Evolutionary conservation across 2,113 vertebrate species (phyloP), one percentile per base, ranked within the genome.

Genomic region (Regulus satrapa): DNA sequence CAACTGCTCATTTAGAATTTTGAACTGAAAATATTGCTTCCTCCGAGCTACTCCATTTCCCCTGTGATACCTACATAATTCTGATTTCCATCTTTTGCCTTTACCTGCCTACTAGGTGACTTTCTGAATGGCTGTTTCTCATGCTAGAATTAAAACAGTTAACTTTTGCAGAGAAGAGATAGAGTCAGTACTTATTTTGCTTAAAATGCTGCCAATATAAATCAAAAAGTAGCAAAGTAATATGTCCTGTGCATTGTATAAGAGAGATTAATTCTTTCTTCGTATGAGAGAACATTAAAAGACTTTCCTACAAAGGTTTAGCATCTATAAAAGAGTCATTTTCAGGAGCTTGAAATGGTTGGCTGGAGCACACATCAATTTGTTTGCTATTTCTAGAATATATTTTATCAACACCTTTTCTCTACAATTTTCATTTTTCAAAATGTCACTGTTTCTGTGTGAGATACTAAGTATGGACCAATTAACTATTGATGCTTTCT

Each of bases 401-500:
- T 85, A 96, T 96, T 97, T 96, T 94, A 95, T 94, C 92, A 95
- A 95, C 91, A 96, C 75, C 68, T 94, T 97, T 91, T 90, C 79
- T 78, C 82, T 95, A 94, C 85, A 82, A 91, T 95, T 88, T 92
- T 85, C 34, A 85, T 93, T 96, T 94, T 96, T 93, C 90, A 96
- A 96, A 97, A 97, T 96, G 91, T 94, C 96, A 96, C 76, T 95
- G 87, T 94, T 96, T 97, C 93, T 94, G 40, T 93, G 91, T 73
- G 88, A 96, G 89, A 96, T 95, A 95, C 91, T 92, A 96, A 94
- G 89, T 96, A 92, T 78, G 76, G 92, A 91, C 82, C 95, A 96
- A 97, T 97, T 97, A 97, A 87, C 94, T 93, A 89, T 89, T 95
- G 93, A 92, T 96, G 88, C 58, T 95, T 96, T 92, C 95, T 97